Percentiles rank a stretch among this genome's conserved stretches.
Evolutionary conservation across 2,888 invertebrate genomes (phyloP).

Genomic region (Cancer borealis): DNA sequence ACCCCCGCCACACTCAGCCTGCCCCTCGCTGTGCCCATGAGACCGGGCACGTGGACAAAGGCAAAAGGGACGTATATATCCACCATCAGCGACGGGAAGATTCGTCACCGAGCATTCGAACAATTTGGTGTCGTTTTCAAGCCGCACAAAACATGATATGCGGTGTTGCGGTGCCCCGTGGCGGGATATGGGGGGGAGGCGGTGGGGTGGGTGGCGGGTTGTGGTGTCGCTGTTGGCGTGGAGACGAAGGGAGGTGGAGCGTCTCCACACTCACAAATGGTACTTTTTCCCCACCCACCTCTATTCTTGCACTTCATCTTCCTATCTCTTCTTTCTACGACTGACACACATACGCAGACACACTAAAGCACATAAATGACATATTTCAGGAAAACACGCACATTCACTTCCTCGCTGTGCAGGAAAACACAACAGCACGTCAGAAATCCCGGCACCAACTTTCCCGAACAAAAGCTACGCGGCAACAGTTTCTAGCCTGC

Average conservation of each 20-base stretch:
- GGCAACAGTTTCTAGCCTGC: neutral
- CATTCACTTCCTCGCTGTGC: neutral
- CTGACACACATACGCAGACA: neutral
- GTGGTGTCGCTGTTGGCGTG: constrained; percentile 5
- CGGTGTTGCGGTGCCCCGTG: neutral
- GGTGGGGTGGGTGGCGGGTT: neutral
- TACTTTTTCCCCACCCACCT: neutral
- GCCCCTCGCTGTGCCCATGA: neutral
- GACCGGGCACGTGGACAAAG: neutral
- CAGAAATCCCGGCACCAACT: neutral
- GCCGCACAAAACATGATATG: constrained; percentile 20
- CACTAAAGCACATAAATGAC: neutral
- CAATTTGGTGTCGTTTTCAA: constrained; percentile 20
- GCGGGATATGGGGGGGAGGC: neutral
- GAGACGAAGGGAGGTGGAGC: neutral
- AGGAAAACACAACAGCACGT: neutral
- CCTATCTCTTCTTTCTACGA: neutral
- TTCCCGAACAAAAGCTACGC: constrained; percentile 7
- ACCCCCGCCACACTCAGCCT: neutral
- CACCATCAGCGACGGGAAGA: neutral
- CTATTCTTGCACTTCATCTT: neutral
- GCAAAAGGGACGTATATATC: constrained; percentile 20
- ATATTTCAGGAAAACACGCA: neutral
- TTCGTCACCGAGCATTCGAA: constrained; percentile 9
- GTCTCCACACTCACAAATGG: neutral